Percentiles rank a stretch among this genome's conserved stretches.
Evolutionary conservation across 2,888 invertebrate species (phyloP).

Genomic region (Scelioninae gen. 1): DNA sequence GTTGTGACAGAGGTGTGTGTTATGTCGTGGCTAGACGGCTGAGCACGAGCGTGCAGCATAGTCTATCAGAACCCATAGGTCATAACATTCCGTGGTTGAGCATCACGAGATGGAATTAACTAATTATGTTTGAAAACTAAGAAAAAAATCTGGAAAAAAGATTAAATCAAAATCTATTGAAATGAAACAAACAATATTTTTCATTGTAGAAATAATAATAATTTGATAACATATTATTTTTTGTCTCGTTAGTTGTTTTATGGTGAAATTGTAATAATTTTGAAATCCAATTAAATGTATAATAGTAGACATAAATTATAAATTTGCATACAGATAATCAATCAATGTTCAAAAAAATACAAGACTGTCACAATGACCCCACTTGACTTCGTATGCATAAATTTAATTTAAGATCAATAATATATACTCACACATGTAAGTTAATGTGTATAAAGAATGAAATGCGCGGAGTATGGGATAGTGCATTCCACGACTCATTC

Average conservation of each 20-base stretch:
- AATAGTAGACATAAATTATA: background rate
- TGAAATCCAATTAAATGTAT: too few relatives aligned
- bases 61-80: constrained; percentile 68
- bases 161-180: too few relatives aligned
- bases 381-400: constrained; percentile 17
- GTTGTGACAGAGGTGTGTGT: constrained; percentile 70
- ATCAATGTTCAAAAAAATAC: constrained; percentile 14
- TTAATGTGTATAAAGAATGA: constrained; percentile 77
- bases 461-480: constrained; percentile 67
- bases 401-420: constrained; percentile 51
- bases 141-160: background rate
- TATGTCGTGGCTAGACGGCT: constrained; percentile 70
- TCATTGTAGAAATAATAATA: too few relatives aligned
- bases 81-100: constrained; percentile 69
- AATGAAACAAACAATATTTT: too few relatives aligned
- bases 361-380: constrained; percentile 29
- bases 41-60: constrained; percentile 72
- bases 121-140: constrained; percentile 36
- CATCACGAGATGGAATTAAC: constrained; percentile 67
- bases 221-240: too few relatives aligned
- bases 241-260: too few relatives aligned
- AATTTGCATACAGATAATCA: background rate
- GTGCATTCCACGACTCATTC: constrained; percentile 81
- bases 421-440: constrained; percentile 40
- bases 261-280: too few relatives aligned